Percentiles rank a stretch among this genome's conserved stretches.
Conservation (phyloP, 2,888 invertebrate species). For the Dysmachus trigonus region DNA sequence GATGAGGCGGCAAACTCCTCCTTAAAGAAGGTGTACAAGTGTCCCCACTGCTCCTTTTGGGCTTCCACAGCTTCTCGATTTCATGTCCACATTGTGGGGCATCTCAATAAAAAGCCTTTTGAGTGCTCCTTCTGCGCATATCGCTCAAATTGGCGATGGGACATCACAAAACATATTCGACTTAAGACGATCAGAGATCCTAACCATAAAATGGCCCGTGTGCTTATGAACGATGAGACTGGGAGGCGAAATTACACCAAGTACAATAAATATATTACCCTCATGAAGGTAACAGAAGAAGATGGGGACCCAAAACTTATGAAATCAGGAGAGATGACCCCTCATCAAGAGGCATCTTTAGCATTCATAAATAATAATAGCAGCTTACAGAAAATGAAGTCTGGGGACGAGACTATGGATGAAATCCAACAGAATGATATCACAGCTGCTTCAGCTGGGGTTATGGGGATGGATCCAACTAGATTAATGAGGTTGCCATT, state of each 20-base stretch:
- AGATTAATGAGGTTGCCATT: conserved; percentile 43
- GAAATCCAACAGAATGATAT: conserved; percentile 25
- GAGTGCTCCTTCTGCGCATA: conserved; percentile 94
- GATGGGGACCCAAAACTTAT: conserved; percentile 64
- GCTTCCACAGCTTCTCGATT: conserved; percentile 92
- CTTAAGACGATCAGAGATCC: conserved; percentile 86
- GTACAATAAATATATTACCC: conserved; percentile 88
- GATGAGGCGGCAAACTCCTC: conserved; percentile 73
- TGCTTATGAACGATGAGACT: conserved; percentile 90
- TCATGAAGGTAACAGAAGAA: conserved; percentile 70
- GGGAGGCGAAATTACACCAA: conserved; percentile 91
- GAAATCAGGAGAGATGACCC: conserved; percentile 65
- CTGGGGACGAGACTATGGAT: background rate
- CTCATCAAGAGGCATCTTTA: conserved; percentile 66
- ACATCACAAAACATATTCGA: conserved; percentile 94
- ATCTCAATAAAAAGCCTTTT: conserved; percentile 92
- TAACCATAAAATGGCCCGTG: conserved; percentile 81
- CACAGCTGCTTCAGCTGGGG: conserved; percentile 16
- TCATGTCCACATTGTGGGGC: conserved; percentile 93
- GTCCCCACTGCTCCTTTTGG: conserved; percentile 92
- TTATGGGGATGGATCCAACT: conserved; percentile 16
- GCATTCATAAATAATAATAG: conserved; percentile 66
- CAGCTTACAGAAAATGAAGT: conserved; percentile 36
- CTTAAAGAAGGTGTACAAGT: conserved; percentile 86
- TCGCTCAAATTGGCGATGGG: conserved; percentile 96